Base-by-base conservation (phyloP, 2,888 invertebrate genomes). In the Aleiodes leptofemur region DNA sequence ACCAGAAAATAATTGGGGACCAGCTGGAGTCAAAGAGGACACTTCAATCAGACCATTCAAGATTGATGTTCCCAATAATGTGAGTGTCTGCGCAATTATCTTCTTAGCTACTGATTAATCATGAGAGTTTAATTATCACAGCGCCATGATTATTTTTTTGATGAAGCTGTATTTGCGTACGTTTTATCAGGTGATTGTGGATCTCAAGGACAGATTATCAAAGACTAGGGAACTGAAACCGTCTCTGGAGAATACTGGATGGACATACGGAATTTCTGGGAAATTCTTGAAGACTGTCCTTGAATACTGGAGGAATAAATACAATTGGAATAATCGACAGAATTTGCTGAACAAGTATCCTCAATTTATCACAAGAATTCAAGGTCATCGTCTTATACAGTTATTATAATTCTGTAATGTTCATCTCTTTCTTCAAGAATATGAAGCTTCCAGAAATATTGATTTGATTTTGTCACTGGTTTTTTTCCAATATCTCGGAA, bases 191-290 rank as follows among this genome's bases (percentile, higher is more conserved):
- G 91, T 92, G 83, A 90, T 95, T 69, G 88, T 90, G 64, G 93
- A 94, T 82, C 89, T 95, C 56, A 91, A 92, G 80, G 81, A 89
- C 16, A 91, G 94, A 69, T 89, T 96, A 69, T 91, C 90, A 69
- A 90, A 90, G 68, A 91, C 92, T 16, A 90, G 91, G 8, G 87
- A 91, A 3, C 90, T 92, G 4, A 87, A 90, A 0, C 90, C 90
- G 11, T 94, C 96, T 0, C 85, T 95, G 64, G 94, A 95, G 87
- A 92, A 92, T 66, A 89, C 91, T 0, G 93, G 92, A 6, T 97
- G 96, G 89, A 92, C 94, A 76, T 97, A 97, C 84, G 98, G 98
- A 2, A 94, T 97, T 86, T 95, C 96, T 84, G 90, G 94, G 0
- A 91, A 93, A 53, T 93, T 93, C 78, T 88, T 97, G 4, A 90